These are phyloP conservation scores for Charaxes varanes DNA, from an alignment of 1,140 invertebrate genomes.

Conservation along the genomic window DNA sequence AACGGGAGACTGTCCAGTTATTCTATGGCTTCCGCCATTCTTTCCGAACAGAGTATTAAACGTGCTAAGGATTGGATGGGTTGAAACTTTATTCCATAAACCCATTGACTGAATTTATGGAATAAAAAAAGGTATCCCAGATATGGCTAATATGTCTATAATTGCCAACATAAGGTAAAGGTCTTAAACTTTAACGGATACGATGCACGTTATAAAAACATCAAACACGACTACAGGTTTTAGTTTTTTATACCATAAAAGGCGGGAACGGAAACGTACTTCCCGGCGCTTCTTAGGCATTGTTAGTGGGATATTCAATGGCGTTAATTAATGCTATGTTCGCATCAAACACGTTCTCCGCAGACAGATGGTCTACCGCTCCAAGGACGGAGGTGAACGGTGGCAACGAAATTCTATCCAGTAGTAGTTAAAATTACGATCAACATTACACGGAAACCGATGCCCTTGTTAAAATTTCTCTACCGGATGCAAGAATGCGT, in stretches of 20 bases:
- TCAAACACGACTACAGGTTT: neutral
- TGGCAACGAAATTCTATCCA: neutral
- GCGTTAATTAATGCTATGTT: conserved; percentile 19
- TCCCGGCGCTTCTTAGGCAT: conserved; percentile 20
- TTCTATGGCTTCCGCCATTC: too few relatives aligned
- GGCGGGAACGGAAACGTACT: conserved; percentile 20
- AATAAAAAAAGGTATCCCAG: too few relatives aligned
- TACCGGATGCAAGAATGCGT: conserved; percentile 14
- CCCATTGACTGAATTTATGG: too few relatives aligned
- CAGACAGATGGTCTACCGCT: conserved; percentile 13
- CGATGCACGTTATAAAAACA: too few relatives aligned
- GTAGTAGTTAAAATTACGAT: conserved; percentile 2
- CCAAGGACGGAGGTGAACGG: conserved; percentile 1
- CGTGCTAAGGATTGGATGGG: too few relatives aligned
- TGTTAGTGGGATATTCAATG: conserved; percentile 18
- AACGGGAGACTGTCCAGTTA: too few relatives aligned
- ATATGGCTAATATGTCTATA: too few relatives aligned
- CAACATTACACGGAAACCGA: conserved; percentile 10
- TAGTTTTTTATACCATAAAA: conserved; percentile 15
- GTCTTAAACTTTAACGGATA: too few relatives aligned
- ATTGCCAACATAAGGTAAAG: too few relatives aligned
- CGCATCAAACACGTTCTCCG: conserved; percentile 8
- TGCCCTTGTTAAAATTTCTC: conserved; percentile 12
- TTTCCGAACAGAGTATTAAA: too few relatives aligned
- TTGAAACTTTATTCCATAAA: too few relatives aligned